Percentiles rank a stretch among this genome's conserved stretches.
These are phyloP conservation scores for Nephrocerus scutellatus DNA, from an alignment of 2,888 invertebrate genomes.

Conservation along the genomic window DNA sequence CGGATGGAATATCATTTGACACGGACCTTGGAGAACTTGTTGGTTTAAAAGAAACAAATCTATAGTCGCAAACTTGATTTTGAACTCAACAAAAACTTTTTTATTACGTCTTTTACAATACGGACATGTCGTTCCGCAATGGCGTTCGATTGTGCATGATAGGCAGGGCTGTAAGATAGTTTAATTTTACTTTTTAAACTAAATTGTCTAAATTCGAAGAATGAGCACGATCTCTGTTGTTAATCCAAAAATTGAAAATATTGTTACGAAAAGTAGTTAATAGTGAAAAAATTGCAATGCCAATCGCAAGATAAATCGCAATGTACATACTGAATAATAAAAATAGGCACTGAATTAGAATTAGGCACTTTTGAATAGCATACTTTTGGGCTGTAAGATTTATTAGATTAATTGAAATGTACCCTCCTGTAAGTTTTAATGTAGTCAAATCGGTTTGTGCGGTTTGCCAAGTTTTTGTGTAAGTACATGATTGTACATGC, in stretches of 20 bases:
- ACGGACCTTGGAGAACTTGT: conserved; percentile 10
- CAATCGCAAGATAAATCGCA: too few species aligned
- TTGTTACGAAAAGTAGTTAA: too few species aligned
- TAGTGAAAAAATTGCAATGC: too few species aligned
- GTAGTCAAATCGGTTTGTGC: too few species aligned
- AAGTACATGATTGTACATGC: too few species aligned
- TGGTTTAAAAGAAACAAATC: conserved; percentile 8
- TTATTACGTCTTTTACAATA: conserved; percentile 4
- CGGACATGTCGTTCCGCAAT: conserved; percentile 8
- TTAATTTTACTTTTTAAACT: conserved; percentile 10
- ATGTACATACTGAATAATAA: too few species aligned
- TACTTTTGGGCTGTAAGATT: too few species aligned
- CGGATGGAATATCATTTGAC: conserved; percentile 11
- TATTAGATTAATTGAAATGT: too few species aligned
- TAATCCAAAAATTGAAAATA: conserved; percentile 12
- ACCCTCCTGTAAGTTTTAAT: too few species aligned
- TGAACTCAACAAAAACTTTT: conserved; percentile 8
- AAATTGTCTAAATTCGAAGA: conserved; percentile 6
- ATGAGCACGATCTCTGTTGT: conserved; percentile 7
- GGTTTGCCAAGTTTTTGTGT: too few species aligned
- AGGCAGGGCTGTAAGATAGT: conserved; percentile 6
- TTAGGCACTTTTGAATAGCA: too few species aligned
- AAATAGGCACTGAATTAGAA: too few species aligned
- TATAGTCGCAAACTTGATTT: conserved; percentile 7
- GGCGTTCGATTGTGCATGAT: conserved; percentile 8